phyloP scores from a whole-genome alignment of 2,113 vertebrate species.

The Sinocyclocheilus anophthalmus region DNA sequence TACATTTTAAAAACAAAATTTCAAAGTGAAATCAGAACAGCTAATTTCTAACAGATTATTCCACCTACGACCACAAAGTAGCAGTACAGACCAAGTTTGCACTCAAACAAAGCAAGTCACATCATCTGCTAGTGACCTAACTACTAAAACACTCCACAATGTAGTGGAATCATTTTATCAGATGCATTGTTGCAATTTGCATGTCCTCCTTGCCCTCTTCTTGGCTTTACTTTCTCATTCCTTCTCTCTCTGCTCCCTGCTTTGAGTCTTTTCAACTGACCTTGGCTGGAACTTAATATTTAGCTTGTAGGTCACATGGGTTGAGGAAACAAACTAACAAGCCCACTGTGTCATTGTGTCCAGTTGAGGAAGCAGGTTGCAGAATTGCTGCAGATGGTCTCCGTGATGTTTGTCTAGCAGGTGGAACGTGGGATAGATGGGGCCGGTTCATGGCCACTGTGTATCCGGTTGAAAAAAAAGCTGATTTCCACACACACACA shows the following conservation, averaged over 20 bases:
- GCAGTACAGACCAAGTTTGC: background rate
- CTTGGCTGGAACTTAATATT: conserved; percentile 26
- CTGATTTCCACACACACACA: background rate
- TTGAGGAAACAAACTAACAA: conserved; percentile 34
- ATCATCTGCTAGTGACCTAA: too few relatives aligned
- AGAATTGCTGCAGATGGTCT: conserved; percentile 21
- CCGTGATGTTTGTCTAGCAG: conserved; percentile 31
- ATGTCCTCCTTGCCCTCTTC: background rate
- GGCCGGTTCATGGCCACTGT: conserved; percentile 31
- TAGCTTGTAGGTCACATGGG: conserved; percentile 19
- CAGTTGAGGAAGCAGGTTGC: conserved; percentile 29
- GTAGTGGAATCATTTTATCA: background rate
- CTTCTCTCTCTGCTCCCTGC: background rate
- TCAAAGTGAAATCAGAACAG: background rate
- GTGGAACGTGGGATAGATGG: conserved; percentile 16
- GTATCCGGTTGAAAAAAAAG: conserved; percentile 1
- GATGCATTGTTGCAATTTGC: background rate
- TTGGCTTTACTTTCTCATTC: conserved; percentile 1
- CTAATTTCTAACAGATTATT: background rate
- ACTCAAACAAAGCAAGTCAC: background rate
- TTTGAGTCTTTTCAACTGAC: conserved; percentile 28
- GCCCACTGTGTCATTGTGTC: background rate
- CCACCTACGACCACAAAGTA: background rate
- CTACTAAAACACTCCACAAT: conserved; percentile 24
- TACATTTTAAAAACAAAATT: background rate